phyloP scores from a whole-genome alignment of 2,113 vertebrate genomes.

The Erpornis zantholeuca region DNA sequence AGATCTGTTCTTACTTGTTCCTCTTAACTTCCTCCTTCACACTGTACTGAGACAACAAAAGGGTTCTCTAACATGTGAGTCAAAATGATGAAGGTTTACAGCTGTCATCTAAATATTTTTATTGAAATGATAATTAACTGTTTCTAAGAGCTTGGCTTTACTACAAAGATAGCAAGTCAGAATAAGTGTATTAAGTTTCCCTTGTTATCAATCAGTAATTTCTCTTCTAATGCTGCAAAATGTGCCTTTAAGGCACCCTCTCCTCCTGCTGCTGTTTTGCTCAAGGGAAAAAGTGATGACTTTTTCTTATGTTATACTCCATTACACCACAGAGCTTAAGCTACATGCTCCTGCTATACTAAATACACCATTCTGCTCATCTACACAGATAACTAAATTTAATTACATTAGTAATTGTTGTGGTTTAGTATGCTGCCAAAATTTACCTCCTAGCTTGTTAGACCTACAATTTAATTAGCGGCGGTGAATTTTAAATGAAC shows the following conservation, averaged over 20 bases:
- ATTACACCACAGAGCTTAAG: background rate
- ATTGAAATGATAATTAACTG: constrained; percentile 48
- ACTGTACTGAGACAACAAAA: background rate
- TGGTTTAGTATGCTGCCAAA: constrained; percentile 21
- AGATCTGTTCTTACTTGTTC: constrained; percentile 21
- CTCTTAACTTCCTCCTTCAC: background rate
- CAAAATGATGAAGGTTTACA: constrained; percentile 21
- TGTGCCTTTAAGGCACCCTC: background rate
- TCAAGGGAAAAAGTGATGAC: background rate
- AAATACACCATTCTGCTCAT: constrained; percentile 22
- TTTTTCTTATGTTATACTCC: background rate
- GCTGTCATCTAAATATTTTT: constrained; percentile 34
- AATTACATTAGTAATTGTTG: constrained; percentile 43
- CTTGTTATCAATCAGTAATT: constrained; percentile 13
- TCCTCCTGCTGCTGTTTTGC: background rate
- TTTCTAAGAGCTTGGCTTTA: constrained; percentile 38
- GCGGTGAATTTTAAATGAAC: background rate
- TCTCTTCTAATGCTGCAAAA: background rate
- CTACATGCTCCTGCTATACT: background rate
- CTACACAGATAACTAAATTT: constrained; percentile 34
- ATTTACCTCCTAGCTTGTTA: constrained; percentile 33
- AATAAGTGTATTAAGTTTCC: constrained; percentile 30
- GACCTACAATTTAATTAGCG: constrained; percentile 23
- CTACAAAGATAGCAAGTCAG: constrained; percentile 19
- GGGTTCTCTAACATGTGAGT: background rate